These are phyloP conservation scores for Cheumatopsyche charites DNA, from an alignment of 1,140 invertebrate genomes.

Conservation along the genomic window DNA sequence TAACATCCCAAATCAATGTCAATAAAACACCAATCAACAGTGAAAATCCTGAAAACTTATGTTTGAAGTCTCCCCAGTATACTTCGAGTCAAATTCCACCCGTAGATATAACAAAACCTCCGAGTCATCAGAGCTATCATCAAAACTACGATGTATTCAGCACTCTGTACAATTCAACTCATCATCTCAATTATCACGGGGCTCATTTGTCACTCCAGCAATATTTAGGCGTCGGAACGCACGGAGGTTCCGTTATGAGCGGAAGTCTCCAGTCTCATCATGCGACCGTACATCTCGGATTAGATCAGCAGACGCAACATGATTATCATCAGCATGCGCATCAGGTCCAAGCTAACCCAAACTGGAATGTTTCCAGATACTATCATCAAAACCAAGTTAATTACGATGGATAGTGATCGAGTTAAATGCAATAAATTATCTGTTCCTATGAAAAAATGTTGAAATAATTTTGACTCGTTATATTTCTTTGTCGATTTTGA, in stretches of 20 bases:
- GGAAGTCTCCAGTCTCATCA: constrained; percentile 3
- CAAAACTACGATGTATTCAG: constrained; percentile 45
- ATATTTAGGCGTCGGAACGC: constrained; percentile 29
- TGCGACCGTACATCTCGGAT: constrained; percentile 1
- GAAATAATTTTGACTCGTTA: background rate
- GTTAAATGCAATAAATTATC: background rate
- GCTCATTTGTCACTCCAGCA: constrained; percentile 39
- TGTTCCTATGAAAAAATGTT: background rate
- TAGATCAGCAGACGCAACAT: constrained; percentile 25
- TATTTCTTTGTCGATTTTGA: background rate
- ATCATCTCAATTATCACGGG: constrained; percentile 29
- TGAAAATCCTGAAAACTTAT: constrained; percentile 43
- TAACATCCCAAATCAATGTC: background rate
- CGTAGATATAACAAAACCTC: background rate
- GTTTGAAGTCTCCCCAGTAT: constrained; percentile 35
- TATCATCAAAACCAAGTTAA: constrained; percentile 44
- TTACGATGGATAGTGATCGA: constrained; percentile 36
- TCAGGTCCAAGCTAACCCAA: constrained; percentile 13
- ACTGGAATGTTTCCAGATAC: constrained; percentile 41
- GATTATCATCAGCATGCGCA: constrained; percentile 25
- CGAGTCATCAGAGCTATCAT: constrained; percentile 30
- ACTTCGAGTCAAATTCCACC: constrained; percentile 1
- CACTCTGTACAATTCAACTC: constrained; percentile 31
- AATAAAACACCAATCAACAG: background rate
- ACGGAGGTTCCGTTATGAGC: background rate